Conservation (phyloP, 2,113 vertebrate species). For the Myodes glareolus region DNA sequence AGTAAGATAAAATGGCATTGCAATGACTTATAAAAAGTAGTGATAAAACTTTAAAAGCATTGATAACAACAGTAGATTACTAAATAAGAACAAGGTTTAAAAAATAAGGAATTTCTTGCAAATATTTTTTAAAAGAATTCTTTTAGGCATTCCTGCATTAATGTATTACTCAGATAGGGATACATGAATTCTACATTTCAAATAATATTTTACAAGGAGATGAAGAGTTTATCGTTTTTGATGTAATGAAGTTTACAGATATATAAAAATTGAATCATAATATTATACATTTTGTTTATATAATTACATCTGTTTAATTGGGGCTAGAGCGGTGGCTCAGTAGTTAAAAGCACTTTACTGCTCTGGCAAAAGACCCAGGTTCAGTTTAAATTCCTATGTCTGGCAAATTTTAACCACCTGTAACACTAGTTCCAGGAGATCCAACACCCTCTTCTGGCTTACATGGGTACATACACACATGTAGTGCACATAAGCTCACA, state of each 20-base stretch:
- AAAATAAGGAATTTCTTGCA: slow-evolving; percentile 26
- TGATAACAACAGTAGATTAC: neutral
- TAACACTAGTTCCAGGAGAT: neutral
- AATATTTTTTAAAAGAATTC: slow-evolving; percentile 44
- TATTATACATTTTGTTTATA: neutral
- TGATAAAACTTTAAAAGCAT: neutral
- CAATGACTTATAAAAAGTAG: slow-evolving; percentile 19
- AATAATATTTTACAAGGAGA: neutral
- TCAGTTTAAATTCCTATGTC: neutral
- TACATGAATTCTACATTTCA: slow-evolving; percentile 26
- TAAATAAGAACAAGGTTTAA: slow-evolving; percentile 23
- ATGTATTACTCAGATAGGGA: slow-evolving; percentile 32
- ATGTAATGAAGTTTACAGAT: slow-evolving; percentile 27
- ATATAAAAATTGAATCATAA: neutral
- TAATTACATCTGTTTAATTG: slow-evolving; percentile 1
- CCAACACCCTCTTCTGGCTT: neutral
- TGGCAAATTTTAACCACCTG: neutral
- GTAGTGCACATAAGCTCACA: neutral
- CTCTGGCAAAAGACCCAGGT: neutral
- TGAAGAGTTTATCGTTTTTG: neutral
- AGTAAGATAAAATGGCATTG: slow-evolving; percentile 86
- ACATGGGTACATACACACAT: neutral
- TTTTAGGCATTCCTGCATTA: neutral
- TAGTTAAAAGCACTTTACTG: neutral
- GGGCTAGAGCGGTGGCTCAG: neutral